A percentile compares a stretch with the other conserved stretches of the same genome.
Evolutionary conservation across 2,888 invertebrate genomes (phyloP).

Genomic region (Byasa hedistus): DNA sequence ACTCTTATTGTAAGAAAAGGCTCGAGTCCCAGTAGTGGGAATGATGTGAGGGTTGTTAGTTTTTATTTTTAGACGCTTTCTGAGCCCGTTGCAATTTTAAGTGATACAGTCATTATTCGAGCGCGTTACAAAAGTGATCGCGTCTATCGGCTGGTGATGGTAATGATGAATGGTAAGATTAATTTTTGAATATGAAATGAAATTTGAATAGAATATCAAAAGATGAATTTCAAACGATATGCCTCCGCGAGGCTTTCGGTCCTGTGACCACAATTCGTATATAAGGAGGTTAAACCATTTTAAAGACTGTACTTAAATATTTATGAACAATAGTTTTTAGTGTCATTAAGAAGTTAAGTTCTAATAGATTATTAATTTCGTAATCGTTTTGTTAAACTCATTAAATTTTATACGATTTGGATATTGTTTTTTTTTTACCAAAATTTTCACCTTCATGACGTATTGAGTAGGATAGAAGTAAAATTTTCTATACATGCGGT

Average conservation of each 20-base stretch:
- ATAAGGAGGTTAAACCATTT: not conserved
- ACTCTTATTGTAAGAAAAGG: too few relatives aligned
- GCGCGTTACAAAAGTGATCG: too few relatives aligned
- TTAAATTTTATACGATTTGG: slow-evolving; percentile 26
- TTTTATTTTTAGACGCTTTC: too few relatives aligned
- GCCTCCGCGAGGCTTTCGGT: not conserved
- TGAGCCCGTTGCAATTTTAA: too few relatives aligned
- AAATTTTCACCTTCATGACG: not conserved
- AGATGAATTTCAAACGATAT: too few relatives aligned
- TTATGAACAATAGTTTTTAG: not conserved
- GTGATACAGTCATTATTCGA: too few relatives aligned
- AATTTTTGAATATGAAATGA: not conserved
- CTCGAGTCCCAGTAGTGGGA: too few relatives aligned
- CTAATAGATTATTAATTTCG: not conserved
- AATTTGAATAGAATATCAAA: too few relatives aligned
- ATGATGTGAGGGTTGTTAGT: too few relatives aligned
- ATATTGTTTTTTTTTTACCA: not conserved
- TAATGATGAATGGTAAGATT: not conserved
- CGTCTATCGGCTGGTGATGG: too few relatives aligned
- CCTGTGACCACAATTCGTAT: not conserved
- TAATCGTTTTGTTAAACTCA: not conserved
- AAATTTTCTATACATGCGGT: not conserved
- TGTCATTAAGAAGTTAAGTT: slow-evolving; percentile 1
- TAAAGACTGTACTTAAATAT: slow-evolving; percentile 8
- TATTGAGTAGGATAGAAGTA: not conserved